Base-by-base conservation (phyloP, 1,140 invertebrate species). In the Prorops nasuta region DNA sequence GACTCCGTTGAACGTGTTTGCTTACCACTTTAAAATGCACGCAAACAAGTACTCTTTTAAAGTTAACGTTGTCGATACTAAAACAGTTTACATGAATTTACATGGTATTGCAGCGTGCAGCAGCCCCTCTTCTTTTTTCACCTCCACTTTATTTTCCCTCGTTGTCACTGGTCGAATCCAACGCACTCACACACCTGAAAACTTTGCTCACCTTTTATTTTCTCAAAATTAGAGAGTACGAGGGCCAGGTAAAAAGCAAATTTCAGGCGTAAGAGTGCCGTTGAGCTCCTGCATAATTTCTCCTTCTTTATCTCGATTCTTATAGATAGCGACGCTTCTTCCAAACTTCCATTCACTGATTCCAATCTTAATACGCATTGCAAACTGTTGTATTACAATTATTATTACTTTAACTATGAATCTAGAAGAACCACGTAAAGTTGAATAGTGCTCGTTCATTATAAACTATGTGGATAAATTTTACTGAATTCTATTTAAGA, bases 181-280 rank as follows among this genome's bases (percentile, higher is more conserved):
- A 72, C 58, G 65, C 67, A 74, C 73, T 74, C 67, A 73, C 70
- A 76, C 71, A 74, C 73, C 73, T 74, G 73, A 76, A 76, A n/a
- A 74, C 71, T 76, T 76, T 76, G 73, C 73, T 76, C 73, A 74
- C 73, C 73, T 75, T 75, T 67, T 52, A n/a, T 66, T 58, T 60
- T 66, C 68, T 69, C 63, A 64, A 67, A 48, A 56, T 61, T 54
- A 56, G 62, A 62, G 65, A 64, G 64, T 60, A 59, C 58, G 53
- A 59, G 49, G 60, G 57, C 71, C 67, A 75, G 72, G 72, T 75
- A 69, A 74, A 74, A 76, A 76, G 73, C 71, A 76, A 76, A 76
- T 67, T 74, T 76, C 71, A 76, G 73, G 73, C 73, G 73, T 76
- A 64, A 72, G 71, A 74, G 71, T 73, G 72, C 57, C 58, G 61